Percentiles rank a stretch among this genome's conserved stretches.
Evolutionary conservation across 2,113 vertebrate genomes (phyloP).

Genomic region (Hydrochoerus hydrochaeris): DNA sequence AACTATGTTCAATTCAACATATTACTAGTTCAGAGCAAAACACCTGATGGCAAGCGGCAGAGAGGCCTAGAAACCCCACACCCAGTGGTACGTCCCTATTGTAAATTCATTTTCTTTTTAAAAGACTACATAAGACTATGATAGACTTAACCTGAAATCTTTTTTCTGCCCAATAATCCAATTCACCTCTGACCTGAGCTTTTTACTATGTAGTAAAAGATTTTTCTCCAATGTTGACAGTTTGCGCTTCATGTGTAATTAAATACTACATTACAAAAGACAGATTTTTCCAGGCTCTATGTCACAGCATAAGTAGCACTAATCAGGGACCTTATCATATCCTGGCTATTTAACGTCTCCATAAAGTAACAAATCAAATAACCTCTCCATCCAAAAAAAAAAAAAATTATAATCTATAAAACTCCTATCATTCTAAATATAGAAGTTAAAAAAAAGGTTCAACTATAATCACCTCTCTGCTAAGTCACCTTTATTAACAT

Average conservation of each 20-base stretch:
- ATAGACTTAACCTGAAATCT: background rate
- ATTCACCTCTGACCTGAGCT: background rate
- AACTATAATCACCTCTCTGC: background rate
- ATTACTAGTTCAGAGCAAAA: background rate
- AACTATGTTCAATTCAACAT: background rate
- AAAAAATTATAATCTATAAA: background rate
- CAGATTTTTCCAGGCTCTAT: background rate
- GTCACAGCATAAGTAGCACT: background rate
- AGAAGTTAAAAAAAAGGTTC: background rate
- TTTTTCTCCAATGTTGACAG: background rate
- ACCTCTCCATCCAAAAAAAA: slow-evolving; percentile 22
- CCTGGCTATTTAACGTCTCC: slow-evolving; percentile 2
- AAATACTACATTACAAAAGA: background rate
- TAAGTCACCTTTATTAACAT: background rate
- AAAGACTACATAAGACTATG: background rate
- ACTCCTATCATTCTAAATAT: background rate
- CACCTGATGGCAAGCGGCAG: background rate
- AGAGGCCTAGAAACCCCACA: background rate
- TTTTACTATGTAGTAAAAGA: background rate
- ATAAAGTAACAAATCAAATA: slow-evolving; percentile 32
- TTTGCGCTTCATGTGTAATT: background rate
- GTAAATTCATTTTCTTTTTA: background rate
- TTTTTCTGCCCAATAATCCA: background rate
- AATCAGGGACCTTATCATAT: background rate
- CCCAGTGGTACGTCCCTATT: background rate